phyloP scores from a whole-genome alignment of 2,797 vertebrate species.

The Aulostomus chinensis region DNA sequence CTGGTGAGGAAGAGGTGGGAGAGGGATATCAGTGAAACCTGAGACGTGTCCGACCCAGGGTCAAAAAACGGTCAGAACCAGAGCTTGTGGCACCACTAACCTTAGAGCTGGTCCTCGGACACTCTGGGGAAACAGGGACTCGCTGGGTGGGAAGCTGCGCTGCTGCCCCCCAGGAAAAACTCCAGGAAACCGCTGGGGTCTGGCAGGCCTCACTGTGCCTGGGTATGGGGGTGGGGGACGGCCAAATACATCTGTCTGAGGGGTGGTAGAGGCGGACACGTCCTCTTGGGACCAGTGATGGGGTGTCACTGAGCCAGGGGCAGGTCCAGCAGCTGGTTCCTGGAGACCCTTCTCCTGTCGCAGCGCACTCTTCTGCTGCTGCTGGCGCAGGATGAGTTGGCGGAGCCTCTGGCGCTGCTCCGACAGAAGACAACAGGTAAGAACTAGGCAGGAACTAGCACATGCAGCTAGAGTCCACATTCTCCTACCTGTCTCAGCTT shows the following conservation, averaged over 20 bases:
- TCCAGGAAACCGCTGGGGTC: conserved; percentile 29
- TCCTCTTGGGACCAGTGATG: conserved; percentile 89
- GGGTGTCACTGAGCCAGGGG: conserved; percentile 30
- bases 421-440: neutral
- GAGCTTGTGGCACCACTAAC: conserved; percentile 82
- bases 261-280: conserved; percentile 66
- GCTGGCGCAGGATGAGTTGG: conserved; percentile 93
- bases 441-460: neutral
- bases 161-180: conserved; percentile 56
- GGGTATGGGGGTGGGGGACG: conserved; percentile 96
- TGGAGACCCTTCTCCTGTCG: conserved; percentile 89
- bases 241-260: conserved; percentile 78
- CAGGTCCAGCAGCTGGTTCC: conserved; percentile 56
- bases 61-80: too few species aligned
- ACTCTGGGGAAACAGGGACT: conserved; percentile 76
- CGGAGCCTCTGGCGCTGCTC: conserved; percentile 93
- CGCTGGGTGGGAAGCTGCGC: conserved; percentile 73
- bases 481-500: conserved; percentile 90
- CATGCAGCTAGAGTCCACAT: neutral
- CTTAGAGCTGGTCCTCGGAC: conserved; percentile 82
- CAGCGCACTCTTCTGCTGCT: conserved; percentile 89
- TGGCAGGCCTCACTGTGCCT: conserved; percentile 77
- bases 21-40: neutral
- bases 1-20: conserved; percentile 52
- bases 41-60: neutral